These are phyloP conservation scores for Hydrolagus colliei DNA, from an alignment of 2,797 vertebrate genomes.

Conservation along the genomic window DNA sequence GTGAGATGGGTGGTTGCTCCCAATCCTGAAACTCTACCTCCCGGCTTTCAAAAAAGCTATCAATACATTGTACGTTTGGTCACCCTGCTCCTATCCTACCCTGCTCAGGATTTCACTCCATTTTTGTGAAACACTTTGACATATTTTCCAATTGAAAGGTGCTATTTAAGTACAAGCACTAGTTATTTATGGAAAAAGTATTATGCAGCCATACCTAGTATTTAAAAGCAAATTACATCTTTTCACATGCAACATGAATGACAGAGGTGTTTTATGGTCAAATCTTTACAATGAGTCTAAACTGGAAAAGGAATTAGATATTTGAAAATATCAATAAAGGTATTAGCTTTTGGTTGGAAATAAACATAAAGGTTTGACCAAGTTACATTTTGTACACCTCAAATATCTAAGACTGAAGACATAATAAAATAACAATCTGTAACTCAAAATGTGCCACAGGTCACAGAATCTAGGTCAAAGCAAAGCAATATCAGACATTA, in stretches of 20 bases:
- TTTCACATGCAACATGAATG: background rate
- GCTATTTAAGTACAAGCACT: too few species aligned
- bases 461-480: background rate
- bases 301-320: background rate
- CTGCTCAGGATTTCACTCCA: too few species aligned
- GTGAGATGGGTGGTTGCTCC: too few species aligned
- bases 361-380: background rate
- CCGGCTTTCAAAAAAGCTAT: too few species aligned
- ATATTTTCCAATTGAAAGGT: too few species aligned
- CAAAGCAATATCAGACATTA: background rate
- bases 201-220: background rate
- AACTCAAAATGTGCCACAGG: background rate
- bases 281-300: background rate
- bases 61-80: too few species aligned
- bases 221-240: constrained; percentile 3
- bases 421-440: background rate
- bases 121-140: too few species aligned
- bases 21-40: too few species aligned
- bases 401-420: background rate
- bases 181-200: constrained; percentile 12
- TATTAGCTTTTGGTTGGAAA: background rate
- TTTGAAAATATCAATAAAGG: too few species aligned
- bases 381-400: background rate
- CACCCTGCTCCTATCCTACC: too few species aligned
- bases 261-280: background rate